These are phyloP conservation scores for Pseudomyrmex concolor DNA, from an alignment of 1,140 invertebrate species.

Conservation along the genomic window DNA sequence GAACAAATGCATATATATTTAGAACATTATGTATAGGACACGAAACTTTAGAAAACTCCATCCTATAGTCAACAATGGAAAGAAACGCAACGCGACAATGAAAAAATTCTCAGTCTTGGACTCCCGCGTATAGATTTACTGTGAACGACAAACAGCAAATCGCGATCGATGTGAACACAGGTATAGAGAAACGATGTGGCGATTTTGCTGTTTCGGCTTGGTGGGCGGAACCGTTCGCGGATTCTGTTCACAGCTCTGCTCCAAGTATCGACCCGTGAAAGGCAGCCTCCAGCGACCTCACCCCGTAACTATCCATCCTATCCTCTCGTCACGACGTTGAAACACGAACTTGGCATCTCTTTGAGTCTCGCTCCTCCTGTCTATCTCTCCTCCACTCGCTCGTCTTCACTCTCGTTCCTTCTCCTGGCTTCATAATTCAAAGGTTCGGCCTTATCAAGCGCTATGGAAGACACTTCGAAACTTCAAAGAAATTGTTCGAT, in stretches of 20 bases:
- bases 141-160: background rate
- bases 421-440: slow-evolving; percentile 32
- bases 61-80: no score
- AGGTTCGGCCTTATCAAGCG: slow-evolving; percentile 24
- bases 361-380: slow-evolving; percentile 16
- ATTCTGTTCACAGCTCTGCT: slow-evolving; percentile 55
- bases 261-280: slow-evolving; percentile 74
- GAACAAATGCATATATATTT: no score
- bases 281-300: slow-evolving; percentile 67
- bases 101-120: background rate
- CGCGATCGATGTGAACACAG: slow-evolving; percentile 7
- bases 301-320: slow-evolving; percentile 36
- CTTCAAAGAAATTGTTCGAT: slow-evolving; percentile 26
- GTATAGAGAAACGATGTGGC: slow-evolving; percentile 5
- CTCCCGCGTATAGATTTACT: slow-evolving; percentile 2
- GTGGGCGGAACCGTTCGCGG: slow-evolving; percentile 57
- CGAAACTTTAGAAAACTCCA: no score
- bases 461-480: slow-evolving; percentile 26
- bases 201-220: slow-evolving; percentile 64
- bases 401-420: background rate
- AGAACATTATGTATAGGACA: no score
- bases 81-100: no score
- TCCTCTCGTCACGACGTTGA: slow-evolving; percentile 21
- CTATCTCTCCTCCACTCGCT: background rate
- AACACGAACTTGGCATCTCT: slow-evolving; percentile 48